These are phyloP conservation scores for Mohoua ochrocephala DNA, from an alignment of 2,113 vertebrate species.

Conservation along the genomic window DNA sequence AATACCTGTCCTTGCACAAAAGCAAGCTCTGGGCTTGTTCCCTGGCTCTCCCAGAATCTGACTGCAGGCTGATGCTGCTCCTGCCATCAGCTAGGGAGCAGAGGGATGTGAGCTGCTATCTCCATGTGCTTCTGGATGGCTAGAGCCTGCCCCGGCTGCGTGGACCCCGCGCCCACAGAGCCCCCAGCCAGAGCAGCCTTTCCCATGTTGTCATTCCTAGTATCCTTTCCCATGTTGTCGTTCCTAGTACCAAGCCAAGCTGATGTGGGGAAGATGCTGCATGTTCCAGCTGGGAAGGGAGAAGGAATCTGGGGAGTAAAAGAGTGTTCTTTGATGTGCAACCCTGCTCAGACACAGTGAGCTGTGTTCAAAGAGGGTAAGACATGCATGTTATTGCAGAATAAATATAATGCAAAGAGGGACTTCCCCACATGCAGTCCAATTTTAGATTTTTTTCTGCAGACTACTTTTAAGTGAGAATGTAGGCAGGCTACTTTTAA, in stretches of 20 bases:
- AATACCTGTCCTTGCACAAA: not conserved
- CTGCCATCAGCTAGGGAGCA: not conserved
- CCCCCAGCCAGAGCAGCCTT: not conserved
- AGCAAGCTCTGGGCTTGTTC: not conserved
- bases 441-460: not conserved
- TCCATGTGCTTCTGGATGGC: not conserved
- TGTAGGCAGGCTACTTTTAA: not conserved
- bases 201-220: fast-evolving
- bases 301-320: not conserved
- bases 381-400: not conserved
- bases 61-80: not conserved
- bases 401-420: not conserved
- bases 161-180: fast-evolving
- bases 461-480: not conserved
- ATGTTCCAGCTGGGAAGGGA: not conserved
- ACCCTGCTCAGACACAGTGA: not conserved
- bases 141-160: not conserved
- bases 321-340: not conserved
- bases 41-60: not conserved
- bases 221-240: not conserved
- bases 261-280: not conserved
- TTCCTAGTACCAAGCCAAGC: not conserved
- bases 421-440: not conserved
- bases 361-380: not conserved
- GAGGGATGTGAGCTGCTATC: not conserved